Conservation (phyloP, 2,888 invertebrate species). For the Calameuta filiformis region DNA sequence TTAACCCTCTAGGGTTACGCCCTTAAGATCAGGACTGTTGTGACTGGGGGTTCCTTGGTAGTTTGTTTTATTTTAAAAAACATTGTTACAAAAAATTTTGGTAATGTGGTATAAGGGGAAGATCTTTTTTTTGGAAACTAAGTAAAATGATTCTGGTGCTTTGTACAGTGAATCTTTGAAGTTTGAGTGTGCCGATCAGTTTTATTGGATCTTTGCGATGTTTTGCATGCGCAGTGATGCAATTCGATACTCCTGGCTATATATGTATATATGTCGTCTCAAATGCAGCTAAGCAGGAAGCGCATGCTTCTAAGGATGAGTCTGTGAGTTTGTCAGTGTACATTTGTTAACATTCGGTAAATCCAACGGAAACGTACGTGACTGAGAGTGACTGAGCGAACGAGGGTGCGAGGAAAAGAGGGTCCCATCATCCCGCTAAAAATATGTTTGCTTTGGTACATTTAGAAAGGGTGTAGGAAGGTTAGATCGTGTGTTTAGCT, state of each 20-base stretch:
- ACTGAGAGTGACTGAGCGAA: constrained; percentile 6
- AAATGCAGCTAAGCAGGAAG: not conserved
- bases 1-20: not conserved
- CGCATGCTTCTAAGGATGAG: not conserved
- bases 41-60: not conserved
- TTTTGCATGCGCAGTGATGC: not conserved
- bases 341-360: not conserved
- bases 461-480: not conserved
- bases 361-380: constrained; percentile 15
- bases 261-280: not conserved
- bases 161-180: too few relatives aligned
- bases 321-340: not conserved
- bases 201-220: not conserved
- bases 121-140: not conserved
- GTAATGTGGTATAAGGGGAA: not conserved
- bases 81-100: not conserved
- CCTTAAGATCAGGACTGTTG: not conserved
- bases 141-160: not conserved
- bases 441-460: constrained; percentile 4
- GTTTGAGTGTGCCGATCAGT: too few relatives aligned
- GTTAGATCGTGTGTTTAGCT: not conserved
- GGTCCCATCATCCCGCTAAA: not conserved
- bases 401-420: constrained; percentile 10
- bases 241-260: not conserved
- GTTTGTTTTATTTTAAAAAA: not conserved